Evolutionary conservation across 2,113 vertebrate genomes (phyloP), one percentile per base, ranked within the genome.

Genomic region (Telmatochromis sp.): DNA sequence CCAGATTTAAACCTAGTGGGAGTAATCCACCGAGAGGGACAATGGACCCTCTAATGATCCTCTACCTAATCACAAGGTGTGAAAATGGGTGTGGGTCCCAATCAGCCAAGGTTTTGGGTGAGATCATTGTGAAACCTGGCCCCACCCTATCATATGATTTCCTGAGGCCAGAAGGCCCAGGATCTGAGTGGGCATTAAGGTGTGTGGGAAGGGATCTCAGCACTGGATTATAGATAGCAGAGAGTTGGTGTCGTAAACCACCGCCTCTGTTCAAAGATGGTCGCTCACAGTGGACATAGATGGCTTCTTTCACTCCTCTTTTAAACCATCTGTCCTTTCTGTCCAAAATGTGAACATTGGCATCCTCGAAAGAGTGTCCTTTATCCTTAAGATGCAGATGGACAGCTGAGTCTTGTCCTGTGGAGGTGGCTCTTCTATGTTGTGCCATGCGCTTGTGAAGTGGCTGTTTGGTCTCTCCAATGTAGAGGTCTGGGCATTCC

Each of bases 221-320:
- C 0, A 6, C 51, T 54, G 51, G 51, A 21, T 54, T 54, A 53
- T 4, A 53, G 5, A 53, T 21, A 1, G 51, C 9, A 53, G 19
- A 53, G 0, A 53, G 19, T 6, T 54, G 51, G 51, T 54, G 51
- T 21, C 2, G 1, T 21, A 4, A 54, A 0, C 51, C 2, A 1
- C 51, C 2, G 0, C 1, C 3, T 53, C 51, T 11, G 51, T 53
- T 53, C 9, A 53, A 53, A 53, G 9, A 21, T 53, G 19, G 9
- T 11, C 1, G 5, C 9, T 53, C 51, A 53, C 9, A n/a, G 2
- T 53, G 51, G 51, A 53, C 51, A 6, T 21, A 53, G 0, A n/a
- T 21, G 9, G 19, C 9, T n/a, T 53, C 19, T 53, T 53, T 53
- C 19, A 10, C 19, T 53, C 19, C 19, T 53, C 49, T 53, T n/a